These are phyloP conservation scores for Molossus alvarezi DNA, from an alignment of 2,797 vertebrate species.

Conservation along the genomic window DNA sequence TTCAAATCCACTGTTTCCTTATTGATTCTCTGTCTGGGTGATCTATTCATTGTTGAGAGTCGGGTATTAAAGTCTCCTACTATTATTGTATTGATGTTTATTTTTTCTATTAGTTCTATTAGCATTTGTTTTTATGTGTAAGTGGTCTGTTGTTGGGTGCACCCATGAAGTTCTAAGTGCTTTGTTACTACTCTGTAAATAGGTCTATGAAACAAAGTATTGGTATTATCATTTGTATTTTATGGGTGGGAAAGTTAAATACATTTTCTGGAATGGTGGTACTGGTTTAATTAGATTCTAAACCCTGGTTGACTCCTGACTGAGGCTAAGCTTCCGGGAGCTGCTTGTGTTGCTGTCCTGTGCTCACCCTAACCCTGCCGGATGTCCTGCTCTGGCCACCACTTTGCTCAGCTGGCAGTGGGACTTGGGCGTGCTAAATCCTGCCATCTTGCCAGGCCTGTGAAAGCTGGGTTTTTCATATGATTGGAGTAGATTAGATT, in stretches of 20 bases:
- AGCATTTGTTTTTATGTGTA: background rate
- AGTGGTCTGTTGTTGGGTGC: background rate
- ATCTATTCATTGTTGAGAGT: background rate
- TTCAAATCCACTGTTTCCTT: slow-evolving; percentile 13
- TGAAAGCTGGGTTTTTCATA: background rate
- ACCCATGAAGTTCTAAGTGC: background rate
- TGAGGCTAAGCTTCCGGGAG: background rate
- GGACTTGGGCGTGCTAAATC: background rate
- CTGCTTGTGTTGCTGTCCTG: background rate
- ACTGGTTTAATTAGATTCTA: background rate
- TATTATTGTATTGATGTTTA: background rate
- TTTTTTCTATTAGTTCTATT: background rate
- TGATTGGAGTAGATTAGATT: background rate
- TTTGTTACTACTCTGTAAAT: slow-evolving; percentile 24
- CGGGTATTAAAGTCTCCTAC: background rate
- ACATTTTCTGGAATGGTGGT: background rate
- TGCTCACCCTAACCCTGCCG: background rate
- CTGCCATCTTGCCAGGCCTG: background rate
- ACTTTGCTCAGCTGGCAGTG: background rate
- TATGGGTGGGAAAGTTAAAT: background rate
- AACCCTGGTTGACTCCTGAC: background rate
- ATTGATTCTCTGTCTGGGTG: background rate
- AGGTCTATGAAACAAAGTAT: background rate
- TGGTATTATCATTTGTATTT: slow-evolving; percentile 16
- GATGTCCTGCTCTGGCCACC: background rate